phyloP scores from a whole-genome alignment of 2,113 vertebrate genomes.

The Dromiciops gliroides region DNA sequence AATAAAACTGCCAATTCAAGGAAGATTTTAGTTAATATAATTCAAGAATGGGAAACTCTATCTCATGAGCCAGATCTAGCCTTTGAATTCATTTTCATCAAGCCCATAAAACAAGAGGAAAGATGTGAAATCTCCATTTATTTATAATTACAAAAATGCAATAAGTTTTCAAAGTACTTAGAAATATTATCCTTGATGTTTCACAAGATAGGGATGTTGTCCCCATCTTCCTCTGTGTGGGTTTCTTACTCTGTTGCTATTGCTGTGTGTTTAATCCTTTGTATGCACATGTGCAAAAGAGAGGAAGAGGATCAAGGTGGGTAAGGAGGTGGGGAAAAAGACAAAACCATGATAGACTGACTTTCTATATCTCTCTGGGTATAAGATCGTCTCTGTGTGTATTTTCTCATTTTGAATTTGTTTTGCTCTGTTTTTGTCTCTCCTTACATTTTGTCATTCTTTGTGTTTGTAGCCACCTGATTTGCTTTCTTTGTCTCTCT shows the following conservation, averaged over 20 bases:
- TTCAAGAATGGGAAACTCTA: neutral
- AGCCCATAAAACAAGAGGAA: neutral
- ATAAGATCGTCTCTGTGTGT: neutral
- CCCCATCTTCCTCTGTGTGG: neutral
- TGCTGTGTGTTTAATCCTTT: neutral
- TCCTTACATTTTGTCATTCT: neutral
- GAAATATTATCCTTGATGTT: neutral
- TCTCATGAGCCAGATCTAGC: neutral
- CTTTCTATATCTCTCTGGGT: neutral
- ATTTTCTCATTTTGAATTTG: neutral
- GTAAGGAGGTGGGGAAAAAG: neutral
- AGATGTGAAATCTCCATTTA: neutral
- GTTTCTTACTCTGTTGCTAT: neutral
- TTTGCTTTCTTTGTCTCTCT: neutral
- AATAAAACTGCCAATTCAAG: neutral
- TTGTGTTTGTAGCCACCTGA: neutral
- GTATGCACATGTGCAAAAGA: neutral
- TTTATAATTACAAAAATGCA: neutral
- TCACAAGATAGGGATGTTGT: neutral
- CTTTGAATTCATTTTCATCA: neutral
- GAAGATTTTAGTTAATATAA: neutral
- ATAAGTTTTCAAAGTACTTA: neutral
- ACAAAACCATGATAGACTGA: neutral
- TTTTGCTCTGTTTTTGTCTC: neutral
- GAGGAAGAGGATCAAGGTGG: neutral